Conservation (phyloP, 2,797 vertebrate species). For the Sebastolobus alascanus region DNA sequence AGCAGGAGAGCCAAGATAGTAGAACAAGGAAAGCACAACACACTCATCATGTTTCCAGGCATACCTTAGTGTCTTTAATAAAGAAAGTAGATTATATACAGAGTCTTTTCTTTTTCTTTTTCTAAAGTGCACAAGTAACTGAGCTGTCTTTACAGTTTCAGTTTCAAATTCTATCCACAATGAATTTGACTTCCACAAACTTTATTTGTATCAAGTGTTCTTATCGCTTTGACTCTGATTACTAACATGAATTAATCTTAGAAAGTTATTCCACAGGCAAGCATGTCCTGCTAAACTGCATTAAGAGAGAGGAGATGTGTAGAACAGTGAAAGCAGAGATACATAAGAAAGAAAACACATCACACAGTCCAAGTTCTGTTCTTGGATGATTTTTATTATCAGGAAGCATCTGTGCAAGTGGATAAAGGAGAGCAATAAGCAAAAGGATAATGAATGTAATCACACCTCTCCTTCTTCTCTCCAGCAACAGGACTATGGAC, state of each 20-base stretch:
- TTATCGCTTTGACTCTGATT: not conserved
- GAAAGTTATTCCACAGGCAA: not conserved
- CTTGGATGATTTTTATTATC: not conserved
- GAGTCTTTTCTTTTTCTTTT: not conserved
- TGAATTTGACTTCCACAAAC: not conserved
- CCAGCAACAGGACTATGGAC: slow-evolving; percentile 84
- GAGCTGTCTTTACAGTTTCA: not conserved
- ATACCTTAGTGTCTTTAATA: not conserved
- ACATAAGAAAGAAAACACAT: not conserved
- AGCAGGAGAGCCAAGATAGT: not conserved
- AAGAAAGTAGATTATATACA: not conserved
- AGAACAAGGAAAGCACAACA: not conserved
- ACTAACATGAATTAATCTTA: not conserved
- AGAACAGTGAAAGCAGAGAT: not conserved
- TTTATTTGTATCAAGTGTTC: not conserved
- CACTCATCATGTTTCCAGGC: not conserved
- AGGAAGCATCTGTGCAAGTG: not conserved
- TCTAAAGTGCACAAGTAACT: no score
- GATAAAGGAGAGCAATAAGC: not conserved
- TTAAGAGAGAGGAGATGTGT: not conserved
- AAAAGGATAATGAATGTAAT: not conserved
- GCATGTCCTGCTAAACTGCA: not conserved
- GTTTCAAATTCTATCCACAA: not conserved
- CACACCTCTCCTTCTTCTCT: slow-evolving; percentile 4
- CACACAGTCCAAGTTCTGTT: not conserved